Percentiles rank a stretch among this genome's conserved stretches.
Evolutionary conservation across 2,888 invertebrate genomes (phyloP).

Genomic region (Drosophila paramelanica): DNA sequence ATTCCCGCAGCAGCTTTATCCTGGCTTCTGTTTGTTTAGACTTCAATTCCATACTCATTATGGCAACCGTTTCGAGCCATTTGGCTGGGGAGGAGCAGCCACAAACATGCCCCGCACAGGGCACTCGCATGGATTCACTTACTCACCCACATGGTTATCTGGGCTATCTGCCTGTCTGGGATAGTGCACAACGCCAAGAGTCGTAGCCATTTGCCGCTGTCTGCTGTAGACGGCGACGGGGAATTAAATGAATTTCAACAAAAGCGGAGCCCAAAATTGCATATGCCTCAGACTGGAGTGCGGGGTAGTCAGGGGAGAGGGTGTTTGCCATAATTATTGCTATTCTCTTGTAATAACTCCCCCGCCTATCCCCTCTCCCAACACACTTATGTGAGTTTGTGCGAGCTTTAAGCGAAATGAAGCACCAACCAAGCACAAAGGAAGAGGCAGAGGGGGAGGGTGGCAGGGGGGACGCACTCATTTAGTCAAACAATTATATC

Average conservation of each 20-base stretch:
- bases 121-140: slow-evolving; percentile 32
- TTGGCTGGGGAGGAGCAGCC: slow-evolving; percentile 9
- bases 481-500: slow-evolving; percentile 77
- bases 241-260: slow-evolving; percentile 77
- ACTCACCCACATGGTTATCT: slow-evolving; percentile 20
- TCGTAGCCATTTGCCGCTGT: slow-evolving; percentile 54
- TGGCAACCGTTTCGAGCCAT: slow-evolving; percentile 40
- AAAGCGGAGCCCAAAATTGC: slow-evolving; percentile 46
- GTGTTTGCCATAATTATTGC: slow-evolving; percentile 76
- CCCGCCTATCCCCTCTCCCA: slow-evolving; percentile 5
- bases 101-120: slow-evolving; percentile 16
- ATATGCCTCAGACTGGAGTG: slow-evolving; percentile 34
- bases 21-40: slow-evolving; percentile 67
- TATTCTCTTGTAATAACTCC: slow-evolving; percentile 40
- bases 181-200: slow-evolving; percentile 43
- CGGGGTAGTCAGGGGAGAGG: slow-evolving; percentile 19
- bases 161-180: slow-evolving; percentile 30
- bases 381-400: slow-evolving; percentile 15
- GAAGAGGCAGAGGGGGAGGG: background rate
- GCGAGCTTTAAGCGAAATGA: slow-evolving; percentile 42
- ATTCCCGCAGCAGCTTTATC: slow-evolving; percentile 8
- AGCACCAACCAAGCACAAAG: slow-evolving; percentile 16
- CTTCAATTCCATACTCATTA: slow-evolving; percentile 77
- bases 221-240: slow-evolving; percentile 57
- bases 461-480: slow-evolving; percentile 58